Percentiles rank a stretch among this genome's conserved stretches.
Evolutionary conservation across 2,113 vertebrate genomes (phyloP).

Genomic region (Hassar affinis): DNA sequence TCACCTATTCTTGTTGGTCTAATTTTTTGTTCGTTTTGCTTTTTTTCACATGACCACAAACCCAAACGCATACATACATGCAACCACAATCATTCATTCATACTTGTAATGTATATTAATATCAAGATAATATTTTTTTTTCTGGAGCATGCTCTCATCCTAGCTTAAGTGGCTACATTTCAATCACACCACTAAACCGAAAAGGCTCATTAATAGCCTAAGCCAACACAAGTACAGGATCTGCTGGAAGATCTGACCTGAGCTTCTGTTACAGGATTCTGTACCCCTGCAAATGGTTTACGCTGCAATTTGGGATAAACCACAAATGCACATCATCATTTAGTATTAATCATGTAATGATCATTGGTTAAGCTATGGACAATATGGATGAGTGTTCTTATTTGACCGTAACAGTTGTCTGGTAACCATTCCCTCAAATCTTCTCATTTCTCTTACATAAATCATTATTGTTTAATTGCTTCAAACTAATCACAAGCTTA

Average conservation of each 20-base stretch:
- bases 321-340: constrained; percentile 3
- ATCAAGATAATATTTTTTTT: constrained; percentile 64
- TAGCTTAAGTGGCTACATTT: constrained; percentile 60
- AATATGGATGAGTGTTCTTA: not conserved
- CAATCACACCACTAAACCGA: constrained; percentile 66
- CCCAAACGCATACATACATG: constrained; percentile 53
- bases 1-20: constrained; percentile 48
- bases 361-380: constrained; percentile 1
- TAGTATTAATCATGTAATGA: not conserved
- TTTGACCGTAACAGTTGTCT: not conserved
- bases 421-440: not conserved
- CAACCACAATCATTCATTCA: constrained; percentile 54
- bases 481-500: constrained; percentile 29
- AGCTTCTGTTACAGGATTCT: constrained; percentile 68
- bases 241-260: constrained; percentile 73
- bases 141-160: constrained; percentile 72
- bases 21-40: constrained; percentile 47
- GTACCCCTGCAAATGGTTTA: constrained; percentile 42
- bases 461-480: constrained; percentile 15
- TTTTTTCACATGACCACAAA: constrained; percentile 36
- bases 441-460: constrained; percentile 10
- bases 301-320: constrained; percentile 16
- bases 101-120: constrained; percentile 71
- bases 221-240: constrained; percentile 36
- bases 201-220: constrained; percentile 65